These are phyloP conservation scores for Chrysomela aeneicollis DNA, from an alignment of 2,888 invertebrate species.

Conservation along the genomic window DNA sequence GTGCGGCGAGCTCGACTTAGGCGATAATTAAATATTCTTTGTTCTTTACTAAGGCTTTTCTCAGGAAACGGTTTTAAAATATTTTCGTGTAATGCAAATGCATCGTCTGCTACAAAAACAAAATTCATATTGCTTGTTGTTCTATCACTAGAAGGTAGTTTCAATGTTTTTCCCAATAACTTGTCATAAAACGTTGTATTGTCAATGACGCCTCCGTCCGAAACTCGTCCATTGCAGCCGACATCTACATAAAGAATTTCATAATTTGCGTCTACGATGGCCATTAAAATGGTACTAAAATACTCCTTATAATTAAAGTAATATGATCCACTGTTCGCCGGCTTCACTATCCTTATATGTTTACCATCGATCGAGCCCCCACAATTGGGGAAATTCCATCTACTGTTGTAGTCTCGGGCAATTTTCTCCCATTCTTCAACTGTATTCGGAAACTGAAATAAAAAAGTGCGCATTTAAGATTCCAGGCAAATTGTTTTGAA, in stretches of 20 bases:
- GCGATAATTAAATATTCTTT: constrained; percentile 32
- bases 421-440: constrained; percentile 33
- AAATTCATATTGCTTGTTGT: constrained; percentile 27
- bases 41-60: constrained; percentile 25
- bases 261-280: constrained; percentile 27
- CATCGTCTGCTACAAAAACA: constrained; percentile 32
- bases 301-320: no score
- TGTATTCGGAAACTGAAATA: constrained; percentile 13
- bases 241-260: constrained; percentile 32
- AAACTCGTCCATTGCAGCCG: constrained; percentile 41
- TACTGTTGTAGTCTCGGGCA: constrained; percentile 32
- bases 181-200: constrained; percentile 40
- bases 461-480: constrained; percentile 13
- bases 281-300: constrained; percentile 33
- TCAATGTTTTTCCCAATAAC: constrained; percentile 16
- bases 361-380: constrained; percentile 41
- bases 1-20: constrained; percentile 29
- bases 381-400: constrained; percentile 42
- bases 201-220: constrained; percentile 42
- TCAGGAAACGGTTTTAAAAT: constrained; percentile 32
- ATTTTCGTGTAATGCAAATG: constrained; percentile 33
- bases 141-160: constrained; percentile 18
- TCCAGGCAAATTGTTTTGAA: constrained; percentile 1
- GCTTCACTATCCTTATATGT: constrained; percentile 40
- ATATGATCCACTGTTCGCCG: no score